These are phyloP conservation scores for Adelosebastes latens DNA, from an alignment of 2,797 vertebrate genomes.

Conservation along the genomic window DNA sequence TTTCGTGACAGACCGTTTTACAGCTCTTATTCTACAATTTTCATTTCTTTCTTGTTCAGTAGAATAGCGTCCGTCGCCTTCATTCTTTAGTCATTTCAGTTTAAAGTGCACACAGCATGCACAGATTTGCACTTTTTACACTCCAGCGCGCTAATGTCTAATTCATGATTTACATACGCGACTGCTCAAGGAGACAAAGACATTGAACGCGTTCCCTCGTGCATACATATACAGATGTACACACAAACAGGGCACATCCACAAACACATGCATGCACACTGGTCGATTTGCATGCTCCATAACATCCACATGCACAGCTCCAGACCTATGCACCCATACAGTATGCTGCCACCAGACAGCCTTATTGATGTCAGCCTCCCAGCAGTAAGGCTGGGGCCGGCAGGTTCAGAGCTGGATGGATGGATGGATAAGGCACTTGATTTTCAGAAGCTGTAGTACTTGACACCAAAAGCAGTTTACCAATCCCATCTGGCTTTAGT, in stretches of 20 bases:
- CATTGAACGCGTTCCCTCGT: conserved; percentile 5
- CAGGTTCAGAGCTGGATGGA: conserved; percentile 2
- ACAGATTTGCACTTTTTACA: conserved; percentile 26
- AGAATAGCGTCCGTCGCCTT: background rate
- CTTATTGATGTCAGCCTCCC: conserved; percentile 36
- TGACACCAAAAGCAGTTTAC: conserved; percentile 23
- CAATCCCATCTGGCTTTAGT: conserved; percentile 5
- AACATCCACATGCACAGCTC: conserved; percentile 16
- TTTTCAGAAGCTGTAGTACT: conserved; percentile 24
- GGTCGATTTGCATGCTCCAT: conserved; percentile 55
- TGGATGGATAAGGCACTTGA: background rate
- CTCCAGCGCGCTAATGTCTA: conserved; percentile 41
- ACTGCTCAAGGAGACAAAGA: conserved; percentile 55
- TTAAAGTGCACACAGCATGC: background rate
- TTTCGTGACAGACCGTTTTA: background rate
- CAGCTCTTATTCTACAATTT: background rate
- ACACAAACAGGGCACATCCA: conserved; percentile 8
- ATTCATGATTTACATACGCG: conserved; percentile 53
- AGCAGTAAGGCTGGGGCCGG: background rate
- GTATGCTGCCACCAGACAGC: conserved; percentile 24
- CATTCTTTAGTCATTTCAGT: conserved; percentile 6
- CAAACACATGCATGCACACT: conserved; percentile 3
- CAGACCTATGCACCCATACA: conserved; percentile 34
- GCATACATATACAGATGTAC: background rate
- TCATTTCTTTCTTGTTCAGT: background rate